Evolutionary conservation across 2,113 vertebrate species (phyloP), one percentile per base, ranked within the genome.

Genomic region (Meriones unguiculatus): DNA sequence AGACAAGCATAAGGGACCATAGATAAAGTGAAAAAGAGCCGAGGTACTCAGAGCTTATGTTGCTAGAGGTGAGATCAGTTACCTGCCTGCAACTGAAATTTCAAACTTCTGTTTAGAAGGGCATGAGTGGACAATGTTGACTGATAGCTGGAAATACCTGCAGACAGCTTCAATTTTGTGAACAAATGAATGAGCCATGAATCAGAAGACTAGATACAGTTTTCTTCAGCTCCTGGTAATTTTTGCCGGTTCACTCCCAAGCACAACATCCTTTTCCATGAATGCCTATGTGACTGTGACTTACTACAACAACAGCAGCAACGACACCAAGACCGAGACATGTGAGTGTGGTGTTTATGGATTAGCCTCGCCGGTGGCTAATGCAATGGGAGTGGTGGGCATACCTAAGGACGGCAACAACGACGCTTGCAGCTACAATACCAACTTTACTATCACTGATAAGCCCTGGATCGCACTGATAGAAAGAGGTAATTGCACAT

Each of bases 401-500:
- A 97, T 99, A 59, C 98, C 99, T 20, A 84, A 50, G 24, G 86
- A 97, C 2, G 32, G 52, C 2, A 97, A 98, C 52, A 96, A 77
- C 70, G 96, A 97, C 91, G 99, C 98, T 92, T 99, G 99, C 1
- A 89, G 98, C 1, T 28, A 41, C 50, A 69, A 98, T 18, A 98
- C 98, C 0, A 41, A 94, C 2, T 99, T 99, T 96, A 97, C 89
- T 1, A 0, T 93, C 85, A 82, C 35, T 0, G 2, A 93, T 1
- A 65, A 87, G 0, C 97, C 98, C 0, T 99, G 99, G 99, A 99
- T 99, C 87, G 99, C 99, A 0, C 98, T 99, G 78, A 98, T 99
- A 4, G 99, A 99, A 98, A 98, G 99, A 93, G 99, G 99, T n/a
- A 99, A 99, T 90, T 99, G 99, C 93, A 99, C 95, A 52, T 99